phyloP scores from a whole-genome alignment of 2,888 invertebrate species.

The Lordiphosa fenestrarum region DNA sequence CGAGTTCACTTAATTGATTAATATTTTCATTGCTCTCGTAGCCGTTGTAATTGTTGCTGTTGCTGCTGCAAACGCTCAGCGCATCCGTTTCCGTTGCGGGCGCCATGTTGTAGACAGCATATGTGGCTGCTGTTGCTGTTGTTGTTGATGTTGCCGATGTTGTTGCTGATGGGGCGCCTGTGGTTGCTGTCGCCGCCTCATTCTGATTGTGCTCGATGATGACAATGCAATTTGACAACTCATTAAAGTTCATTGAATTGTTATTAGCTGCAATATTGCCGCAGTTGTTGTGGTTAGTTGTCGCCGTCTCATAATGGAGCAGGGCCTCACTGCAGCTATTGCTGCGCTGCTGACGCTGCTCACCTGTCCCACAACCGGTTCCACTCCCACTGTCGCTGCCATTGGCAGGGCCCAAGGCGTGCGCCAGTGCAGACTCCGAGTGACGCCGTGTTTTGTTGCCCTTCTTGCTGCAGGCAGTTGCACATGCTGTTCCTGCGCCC shows the following conservation, averaged over 20 bases:
- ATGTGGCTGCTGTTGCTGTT: constrained; percentile 20
- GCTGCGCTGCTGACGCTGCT: constrained; percentile 70
- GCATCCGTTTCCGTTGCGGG: constrained; percentile 52
- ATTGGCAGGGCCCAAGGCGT: constrained; percentile 7
- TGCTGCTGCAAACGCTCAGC: constrained; percentile 50
- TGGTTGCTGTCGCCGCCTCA: constrained; percentile 40
- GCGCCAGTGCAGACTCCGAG: constrained; percentile 76
- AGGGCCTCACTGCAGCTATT: constrained; percentile 70
- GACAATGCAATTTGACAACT: constrained; percentile 81
- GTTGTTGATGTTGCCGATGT: constrained; percentile 15
- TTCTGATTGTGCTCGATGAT: constrained; percentile 79
- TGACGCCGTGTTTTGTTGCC: constrained; percentile 71
- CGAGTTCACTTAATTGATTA: constrained; percentile 74
- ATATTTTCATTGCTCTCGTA: constrained; percentile 55
- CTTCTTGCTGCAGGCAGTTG: constrained; percentile 38
- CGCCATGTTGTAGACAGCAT: constrained; percentile 29
- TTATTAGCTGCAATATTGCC: constrained; percentile 60
- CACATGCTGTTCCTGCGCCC: constrained; percentile 18
- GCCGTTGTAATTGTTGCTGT: constrained; percentile 37
- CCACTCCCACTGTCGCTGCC: constrained; percentile 7
- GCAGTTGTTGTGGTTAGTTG: constrained; percentile 49
- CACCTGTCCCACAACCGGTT: constrained; percentile 16
- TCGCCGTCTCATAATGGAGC: constrained; percentile 31
- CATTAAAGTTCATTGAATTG: constrained; percentile 81
- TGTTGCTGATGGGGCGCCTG: constrained; percentile 13